These are phyloP conservation scores for Subacronicta megacephala DNA, from an alignment of 2,888 invertebrate species.

Conservation along the genomic window DNA sequence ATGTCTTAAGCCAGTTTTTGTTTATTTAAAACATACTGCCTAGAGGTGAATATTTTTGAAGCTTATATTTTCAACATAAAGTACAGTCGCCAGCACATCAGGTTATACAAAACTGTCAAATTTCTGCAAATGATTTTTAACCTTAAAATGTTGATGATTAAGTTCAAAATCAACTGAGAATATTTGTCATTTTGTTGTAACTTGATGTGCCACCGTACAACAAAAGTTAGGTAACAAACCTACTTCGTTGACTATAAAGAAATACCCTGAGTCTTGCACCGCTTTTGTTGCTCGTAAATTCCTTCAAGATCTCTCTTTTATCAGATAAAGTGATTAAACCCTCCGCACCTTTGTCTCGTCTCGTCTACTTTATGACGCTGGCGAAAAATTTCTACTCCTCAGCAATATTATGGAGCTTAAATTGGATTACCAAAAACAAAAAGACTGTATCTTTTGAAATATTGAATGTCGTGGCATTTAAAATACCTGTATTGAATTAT, in stretches of 20 bases:
- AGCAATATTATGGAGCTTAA: constrained; percentile 40
- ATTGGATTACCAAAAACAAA: constrained; percentile 45
- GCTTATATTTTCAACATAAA: constrained; percentile 12
- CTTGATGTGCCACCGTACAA: too few species aligned
- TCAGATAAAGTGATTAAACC: constrained; percentile 54
- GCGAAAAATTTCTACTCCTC: constrained; percentile 38
- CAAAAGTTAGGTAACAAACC: too few species aligned
- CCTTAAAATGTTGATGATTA: too few species aligned
- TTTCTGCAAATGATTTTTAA: too few species aligned
- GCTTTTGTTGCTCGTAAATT: constrained; percentile 52
- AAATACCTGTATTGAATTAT: neutral
- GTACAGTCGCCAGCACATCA: too few species aligned
- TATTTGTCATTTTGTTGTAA: too few species aligned
- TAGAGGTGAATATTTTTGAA: neutral
- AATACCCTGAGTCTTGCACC: constrained; percentile 26
- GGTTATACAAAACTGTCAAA: too few species aligned
- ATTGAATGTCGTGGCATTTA: constrained; percentile 7
- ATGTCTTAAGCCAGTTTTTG: neutral
- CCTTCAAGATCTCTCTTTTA: constrained; percentile 41
- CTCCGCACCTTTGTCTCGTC: constrained; percentile 47
- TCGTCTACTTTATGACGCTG: constrained; percentile 42
- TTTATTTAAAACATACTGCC: neutral
- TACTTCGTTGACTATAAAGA: too few species aligned
- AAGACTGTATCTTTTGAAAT: constrained; percentile 25
- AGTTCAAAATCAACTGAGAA: too few species aligned